Base-by-base conservation (phyloP, 1,140 invertebrate species). In the Drosophila kepulauana region DNA sequence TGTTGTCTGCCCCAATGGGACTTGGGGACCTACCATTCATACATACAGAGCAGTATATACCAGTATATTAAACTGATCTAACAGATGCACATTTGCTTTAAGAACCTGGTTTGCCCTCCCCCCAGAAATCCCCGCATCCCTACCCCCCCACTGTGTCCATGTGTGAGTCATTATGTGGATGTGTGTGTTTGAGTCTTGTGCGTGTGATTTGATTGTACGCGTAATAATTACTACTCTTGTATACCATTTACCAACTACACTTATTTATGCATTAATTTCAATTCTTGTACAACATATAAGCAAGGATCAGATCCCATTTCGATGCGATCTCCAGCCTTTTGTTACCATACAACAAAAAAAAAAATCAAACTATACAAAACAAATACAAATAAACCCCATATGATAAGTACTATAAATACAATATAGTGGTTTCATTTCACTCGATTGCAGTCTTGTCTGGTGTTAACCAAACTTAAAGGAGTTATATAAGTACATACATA, bases 211-310 rank as follows among this genome's bases (percentile, higher is more conserved):
- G 75, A 38, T 38, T 79, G 66, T 79, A 76, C 65, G 51, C 28
- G 8, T 49, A 59, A 49, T 30, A 7, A 48, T 61, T 46, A 57
- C 51, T 25, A 68, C 51, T 52, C 52, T 38, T 64, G 57, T 74
- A 74, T 68, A 74, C 65, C 56, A 74, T 41, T 52, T 73, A 58
- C 38, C 11, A 59, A 49, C 54, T 54, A 70, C 33, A 57, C 30
- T 65, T 84, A 82, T 84, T 84, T 82, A 84, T 84, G 56, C 65
- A 79, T 52, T 52, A 61, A 52, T 35, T 73, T 66, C 48, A 51
- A 56, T 59, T 73, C n/a, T 43, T 33, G 33, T 58, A 66, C 30
- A 38, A 38, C 62, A 38, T 41, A 54, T 67, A 67, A 73, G 64
- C 15, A 45, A 59, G 11, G 20, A 35, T 49, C 28, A 46, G 64